Base-by-base conservation (phyloP, 2,113 vertebrate genomes). In the Mormyrus lacerda region DNA sequence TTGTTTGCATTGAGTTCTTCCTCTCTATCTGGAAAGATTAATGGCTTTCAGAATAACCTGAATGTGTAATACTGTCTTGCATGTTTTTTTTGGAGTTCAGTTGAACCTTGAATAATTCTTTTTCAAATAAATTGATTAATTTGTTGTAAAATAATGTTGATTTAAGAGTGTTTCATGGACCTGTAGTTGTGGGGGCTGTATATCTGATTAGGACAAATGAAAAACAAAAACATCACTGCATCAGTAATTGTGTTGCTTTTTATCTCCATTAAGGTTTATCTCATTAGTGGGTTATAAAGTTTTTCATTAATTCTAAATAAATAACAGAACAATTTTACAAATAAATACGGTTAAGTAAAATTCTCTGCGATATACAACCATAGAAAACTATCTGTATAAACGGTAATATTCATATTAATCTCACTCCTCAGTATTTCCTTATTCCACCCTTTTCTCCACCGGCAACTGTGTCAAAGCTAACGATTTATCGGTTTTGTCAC, bases 401-500 rank as follows among this genome's bases (percentile, higher is more conserved):
- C 69, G 3, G 61, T n/a, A 31, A 27, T 65, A 8, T 65, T 65
- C 9, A 11, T 65, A 65, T 65, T 76, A 35, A 76, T 76, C 1
- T 76, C 11, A 76, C 10, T 39, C 65, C n/a, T 73, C 27, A 35
- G 1, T 35, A 31, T 35, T 27, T 35, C 13, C 31, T 27, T 73
- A 73, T 73, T 35, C 31, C 69, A 65, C n/a, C 9, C 15, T 76
- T 39, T 15, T 19, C 35, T 6, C 13, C 35, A 79, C 15, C 15
- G 11, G 31, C 35, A 31, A 79, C 61, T 69, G 61, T 21, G 31
- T 79, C 73, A 42, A 79, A 79, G 35, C 73, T 42, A 79, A 19
- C 35, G 35, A 69, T 69, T 79, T 17, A 79, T 35, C 35, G 73
- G 73, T 42, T 79, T 93, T 89, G 91, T 91, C 89, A 91, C 89